Percentiles rank a stretch among this genome's conserved stretches.
These are phyloP conservation scores for Oryzias woworae DNA, from an alignment of 2,113 vertebrate species.

Conservation along the genomic window DNA sequence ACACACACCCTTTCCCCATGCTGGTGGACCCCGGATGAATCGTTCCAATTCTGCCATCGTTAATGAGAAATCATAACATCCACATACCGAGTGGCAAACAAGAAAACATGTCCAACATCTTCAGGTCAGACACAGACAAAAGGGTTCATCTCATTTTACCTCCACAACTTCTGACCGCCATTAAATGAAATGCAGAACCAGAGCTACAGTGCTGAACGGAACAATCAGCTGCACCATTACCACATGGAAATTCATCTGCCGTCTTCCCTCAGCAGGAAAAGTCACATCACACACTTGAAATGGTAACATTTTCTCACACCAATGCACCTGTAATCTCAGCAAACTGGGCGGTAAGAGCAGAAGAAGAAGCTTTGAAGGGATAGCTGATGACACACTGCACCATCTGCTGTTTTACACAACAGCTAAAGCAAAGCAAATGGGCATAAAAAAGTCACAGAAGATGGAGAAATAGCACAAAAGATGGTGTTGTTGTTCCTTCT, in stretches of 20 bases:
- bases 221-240: constrained; percentile 46
- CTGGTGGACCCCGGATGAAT: constrained; percentile 39
- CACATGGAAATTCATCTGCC: constrained; percentile 44
- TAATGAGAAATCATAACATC: constrained; percentile 40
- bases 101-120: constrained; percentile 9
- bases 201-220: constrained; percentile 22
- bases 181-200: constrained; percentile 41
- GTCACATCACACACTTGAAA: constrained; percentile 44
- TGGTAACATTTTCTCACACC: constrained; percentile 44
- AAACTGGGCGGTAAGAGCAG: constrained; percentile 45
- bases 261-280: constrained; percentile 21
- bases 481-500: constrained; percentile 3
- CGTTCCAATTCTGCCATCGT: constrained; percentile 31
- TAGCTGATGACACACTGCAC: constrained; percentile 2
- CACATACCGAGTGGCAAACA: neutral
- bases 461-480: constrained; percentile 6
- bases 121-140: constrained; percentile 30
- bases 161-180: constrained; percentile 23
- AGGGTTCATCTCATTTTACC: constrained; percentile 28
- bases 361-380: constrained; percentile 26
- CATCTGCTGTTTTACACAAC: constrained; percentile 13
- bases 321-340: constrained; percentile 44
- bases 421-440: constrained; percentile 16
- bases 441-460: constrained; percentile 17
- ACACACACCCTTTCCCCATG: constrained; percentile 6